phyloP scores from a whole-genome alignment of 2,113 vertebrate species.

The Clarias magur region DNA sequence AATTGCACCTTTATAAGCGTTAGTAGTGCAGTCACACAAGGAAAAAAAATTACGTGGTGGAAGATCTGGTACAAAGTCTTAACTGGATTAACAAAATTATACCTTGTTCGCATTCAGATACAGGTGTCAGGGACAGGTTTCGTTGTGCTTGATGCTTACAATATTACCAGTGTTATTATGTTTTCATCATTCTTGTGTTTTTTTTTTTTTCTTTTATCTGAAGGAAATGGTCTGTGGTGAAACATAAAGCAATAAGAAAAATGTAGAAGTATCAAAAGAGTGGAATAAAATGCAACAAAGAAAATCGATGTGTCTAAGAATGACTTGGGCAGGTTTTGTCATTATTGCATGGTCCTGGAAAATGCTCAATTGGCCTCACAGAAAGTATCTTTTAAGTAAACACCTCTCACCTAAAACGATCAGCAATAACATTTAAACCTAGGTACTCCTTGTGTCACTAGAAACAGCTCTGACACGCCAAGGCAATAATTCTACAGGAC shows the following conservation, averaged over 20 bases:
- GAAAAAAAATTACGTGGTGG: not conserved
- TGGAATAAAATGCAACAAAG: not conserved
- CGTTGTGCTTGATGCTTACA: not conserved
- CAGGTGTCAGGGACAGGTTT: not conserved
- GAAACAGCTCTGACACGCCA: no score
- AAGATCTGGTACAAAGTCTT: not conserved
- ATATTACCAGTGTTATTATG: not conserved
- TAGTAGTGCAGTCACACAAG: constrained; percentile 36
- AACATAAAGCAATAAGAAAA: not conserved
- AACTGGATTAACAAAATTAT: constrained; percentile 22
- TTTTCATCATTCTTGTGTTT: not conserved
- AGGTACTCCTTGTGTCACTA: no score
- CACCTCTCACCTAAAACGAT: constrained; percentile 8
- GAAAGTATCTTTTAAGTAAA: constrained; percentile 2
- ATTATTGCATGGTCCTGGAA: constrained; percentile 4
- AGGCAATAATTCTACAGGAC: no score
- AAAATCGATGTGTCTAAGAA: not conserved
- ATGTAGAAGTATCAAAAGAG: not conserved
- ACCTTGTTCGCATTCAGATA: constrained; percentile 11
- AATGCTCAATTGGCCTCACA: constrained; percentile 16
- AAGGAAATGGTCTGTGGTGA: not conserved
- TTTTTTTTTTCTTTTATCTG: not conserved
- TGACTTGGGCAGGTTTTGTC: not conserved
- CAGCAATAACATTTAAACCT: no score
- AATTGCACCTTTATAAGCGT: constrained; percentile 51